Conservation (phyloP, 2,888 invertebrate species). For the Catocala nupta region DNA sequence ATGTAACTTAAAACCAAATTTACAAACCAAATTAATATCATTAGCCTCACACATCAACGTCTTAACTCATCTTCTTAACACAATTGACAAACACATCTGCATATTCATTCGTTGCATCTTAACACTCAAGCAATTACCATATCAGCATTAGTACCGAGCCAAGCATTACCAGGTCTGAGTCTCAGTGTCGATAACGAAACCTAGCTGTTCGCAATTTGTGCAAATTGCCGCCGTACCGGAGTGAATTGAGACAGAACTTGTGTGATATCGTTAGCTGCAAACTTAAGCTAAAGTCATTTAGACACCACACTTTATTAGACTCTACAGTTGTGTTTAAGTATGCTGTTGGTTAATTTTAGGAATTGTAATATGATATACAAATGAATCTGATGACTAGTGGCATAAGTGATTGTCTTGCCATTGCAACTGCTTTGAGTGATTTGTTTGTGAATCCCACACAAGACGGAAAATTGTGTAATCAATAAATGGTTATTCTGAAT, state of each 20-base stretch:
- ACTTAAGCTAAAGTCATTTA: constrained; percentile 52
- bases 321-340: constrained; percentile 20
- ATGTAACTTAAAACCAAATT: background rate
- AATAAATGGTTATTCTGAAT: too few species aligned
- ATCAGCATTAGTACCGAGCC: constrained; percentile 39
- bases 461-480: too few species aligned
- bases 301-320: constrained; percentile 44
- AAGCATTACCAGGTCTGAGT: constrained; percentile 36
- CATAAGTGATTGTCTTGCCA: too few species aligned
- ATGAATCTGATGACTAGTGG: too few species aligned
- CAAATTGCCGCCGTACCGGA: constrained; percentile 71
- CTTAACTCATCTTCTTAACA: constrained; percentile 16
- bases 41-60: constrained; percentile 7
- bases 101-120: constrained; percentile 36
- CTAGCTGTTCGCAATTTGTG: constrained; percentile 70
- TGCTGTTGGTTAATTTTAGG: background rate
- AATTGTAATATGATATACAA: too few species aligned
- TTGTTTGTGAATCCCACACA: too few species aligned
- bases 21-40: constrained; percentile 2
- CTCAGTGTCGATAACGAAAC: constrained; percentile 63
- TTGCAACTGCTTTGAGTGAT: too few species aligned
- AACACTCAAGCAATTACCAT: constrained; percentile 53
- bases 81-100: constrained; percentile 18
- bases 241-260: constrained; percentile 65
- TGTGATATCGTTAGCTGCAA: constrained; percentile 67